Base-by-base conservation (phyloP, 2,888 invertebrate species). In the Hoplodrina ambigua region DNA sequence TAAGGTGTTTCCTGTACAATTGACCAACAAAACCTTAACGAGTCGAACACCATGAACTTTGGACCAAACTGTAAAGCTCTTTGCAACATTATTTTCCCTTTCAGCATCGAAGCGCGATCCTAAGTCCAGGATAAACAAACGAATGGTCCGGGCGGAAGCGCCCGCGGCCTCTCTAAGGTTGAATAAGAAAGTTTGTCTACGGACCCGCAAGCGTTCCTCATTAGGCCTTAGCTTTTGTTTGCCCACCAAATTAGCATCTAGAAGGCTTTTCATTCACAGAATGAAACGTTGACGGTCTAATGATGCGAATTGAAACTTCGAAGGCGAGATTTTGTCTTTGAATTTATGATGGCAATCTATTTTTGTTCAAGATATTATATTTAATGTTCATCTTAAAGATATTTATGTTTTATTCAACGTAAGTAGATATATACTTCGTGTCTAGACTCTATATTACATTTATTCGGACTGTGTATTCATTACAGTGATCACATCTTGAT, bases 191-290 rank as follows among this genome's bases (percentile, higher is more conserved):
- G 92, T 96, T 94, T 92, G 91, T 90, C 91, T 90, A 87, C 87
- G 87, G 88, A 86, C 91, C 91, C 91, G 88, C 89, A 87, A 92
- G 89, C 85, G 83, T 81, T 92, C 92, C 94, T 95, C 95, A 95
- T 95, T 95, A 95, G 94, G 91, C 91, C 89, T 90, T 89, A 88
- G 90, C 92, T 93, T 93, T 94, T 95, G 94, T 94, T 96, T 95
- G 93, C 92, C 91, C 90, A 91, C 91, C 87, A 93, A 95, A 95
- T 96, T 95, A 95, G 93, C 94, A 94, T 93, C 92, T 89, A 91
- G 91, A 91, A 92, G 90, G 91, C 90, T 89, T 91, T 90, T 89
- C 88, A 91, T 89, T 88, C 88, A 85, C 78, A 85, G 85, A 88
- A 87, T 85, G 88, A 86, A 87, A 85, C 87, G 90, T 85, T 88